phyloP scores from a whole-genome alignment of 2,888 invertebrate species.

The Lithophane ornitopus region DNA sequence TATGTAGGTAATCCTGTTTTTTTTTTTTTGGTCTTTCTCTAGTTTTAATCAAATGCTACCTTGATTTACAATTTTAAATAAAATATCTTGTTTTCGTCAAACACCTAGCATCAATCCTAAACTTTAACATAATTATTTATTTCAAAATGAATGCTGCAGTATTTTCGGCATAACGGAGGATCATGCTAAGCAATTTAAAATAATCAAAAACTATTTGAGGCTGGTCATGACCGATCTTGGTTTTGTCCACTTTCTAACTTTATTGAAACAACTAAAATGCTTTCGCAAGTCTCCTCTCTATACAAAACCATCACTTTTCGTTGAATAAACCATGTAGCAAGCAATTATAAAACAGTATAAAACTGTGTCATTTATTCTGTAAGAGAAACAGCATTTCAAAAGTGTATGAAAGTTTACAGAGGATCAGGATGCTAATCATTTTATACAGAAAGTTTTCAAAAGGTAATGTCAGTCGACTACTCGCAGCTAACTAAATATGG shows the following conservation, averaged over 20 bases:
- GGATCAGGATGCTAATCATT: background rate
- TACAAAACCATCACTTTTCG: background rate
- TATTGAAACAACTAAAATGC: no score
- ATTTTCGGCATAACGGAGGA: no score
- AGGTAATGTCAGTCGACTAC: background rate
- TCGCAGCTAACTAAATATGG: slow-evolving; percentile 9
- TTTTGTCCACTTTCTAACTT: background rate
- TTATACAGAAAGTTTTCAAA: slow-evolving; percentile 24
- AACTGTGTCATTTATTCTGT: background rate
- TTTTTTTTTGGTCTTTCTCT: no score
- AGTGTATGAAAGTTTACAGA: background rate
- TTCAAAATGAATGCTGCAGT: no score
- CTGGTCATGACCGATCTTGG: no score
- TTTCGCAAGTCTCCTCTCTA: no score
- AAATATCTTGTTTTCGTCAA: no score
- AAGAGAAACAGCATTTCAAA: slow-evolving; percentile 11
- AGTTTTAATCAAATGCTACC: no score
- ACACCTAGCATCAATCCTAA: no score
- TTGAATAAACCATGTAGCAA: background rate
- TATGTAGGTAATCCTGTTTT: no score
- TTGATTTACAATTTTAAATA: no score
- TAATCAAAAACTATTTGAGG: background rate
- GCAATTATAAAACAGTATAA: background rate
- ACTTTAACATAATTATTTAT: no score
- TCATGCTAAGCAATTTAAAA: background rate